Conservation (phyloP, 2,797 vertebrate genomes). For the Anas capensis region DNA sequence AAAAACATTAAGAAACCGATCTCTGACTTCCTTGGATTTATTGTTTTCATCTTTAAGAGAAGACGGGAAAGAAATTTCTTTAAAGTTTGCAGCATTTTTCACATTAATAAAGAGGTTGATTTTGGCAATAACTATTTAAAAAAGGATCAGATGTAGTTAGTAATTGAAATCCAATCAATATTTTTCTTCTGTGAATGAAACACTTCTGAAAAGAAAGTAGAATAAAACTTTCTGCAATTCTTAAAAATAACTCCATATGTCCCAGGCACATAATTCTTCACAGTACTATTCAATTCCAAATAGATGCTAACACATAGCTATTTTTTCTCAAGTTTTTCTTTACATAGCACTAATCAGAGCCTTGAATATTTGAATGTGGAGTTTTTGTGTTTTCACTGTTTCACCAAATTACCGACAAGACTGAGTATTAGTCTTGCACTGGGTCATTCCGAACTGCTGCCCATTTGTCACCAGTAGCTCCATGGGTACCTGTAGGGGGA, state of each 20-base stretch:
- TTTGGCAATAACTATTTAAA: neutral
- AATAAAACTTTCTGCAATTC: neutral
- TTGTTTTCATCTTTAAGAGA: neutral
- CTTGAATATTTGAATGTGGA: neutral
- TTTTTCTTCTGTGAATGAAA: neutral
- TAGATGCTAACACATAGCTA: neutral
- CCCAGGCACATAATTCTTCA: neutral
- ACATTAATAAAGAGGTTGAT: neutral
- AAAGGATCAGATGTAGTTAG: neutral
- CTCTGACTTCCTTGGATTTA: neutral
- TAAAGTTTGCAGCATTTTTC: neutral
- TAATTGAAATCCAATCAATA: neutral
- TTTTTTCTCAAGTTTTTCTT: neutral
- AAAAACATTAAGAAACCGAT: slow-evolving; percentile 5
- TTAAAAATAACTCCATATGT: neutral
- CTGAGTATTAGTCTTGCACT: neutral
- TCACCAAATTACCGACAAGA: neutral
- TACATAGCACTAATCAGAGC: neutral
- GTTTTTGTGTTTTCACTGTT: neutral
- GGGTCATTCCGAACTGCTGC: neutral
- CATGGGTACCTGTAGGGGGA: neutral
- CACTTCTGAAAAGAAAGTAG: neutral
- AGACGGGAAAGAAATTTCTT: neutral
- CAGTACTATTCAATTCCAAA: neutral
- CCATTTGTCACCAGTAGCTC: rapidly evolving